phyloP scores from a whole-genome alignment of 1,140 invertebrate species.

The Pentalonia nigronervosa region DNA sequence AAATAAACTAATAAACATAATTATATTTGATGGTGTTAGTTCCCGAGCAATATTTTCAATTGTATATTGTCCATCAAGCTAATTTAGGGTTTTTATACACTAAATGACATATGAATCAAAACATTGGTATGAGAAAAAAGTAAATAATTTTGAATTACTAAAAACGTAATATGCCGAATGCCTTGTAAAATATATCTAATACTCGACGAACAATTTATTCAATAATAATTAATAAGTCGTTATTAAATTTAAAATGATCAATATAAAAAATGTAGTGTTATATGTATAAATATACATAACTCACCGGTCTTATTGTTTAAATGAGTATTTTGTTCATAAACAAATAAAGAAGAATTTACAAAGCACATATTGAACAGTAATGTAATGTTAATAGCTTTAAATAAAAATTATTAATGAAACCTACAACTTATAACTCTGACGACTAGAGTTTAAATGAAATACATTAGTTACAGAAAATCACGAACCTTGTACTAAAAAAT shows the following conservation, averaged over 20 bases:
- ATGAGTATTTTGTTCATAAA: constrained; percentile 10
- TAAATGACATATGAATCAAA: background rate
- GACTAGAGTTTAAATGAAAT: background rate
- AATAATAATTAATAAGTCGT: background rate
- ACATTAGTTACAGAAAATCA: constrained; percentile 30
- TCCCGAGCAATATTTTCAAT: background rate
- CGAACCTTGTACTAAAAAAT: background rate
- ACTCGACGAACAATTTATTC: constrained; percentile 39
- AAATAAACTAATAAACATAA: background rate
- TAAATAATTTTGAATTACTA: background rate
- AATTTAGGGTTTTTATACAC: background rate
- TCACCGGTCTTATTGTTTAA: background rate
- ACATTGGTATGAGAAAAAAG: background rate
- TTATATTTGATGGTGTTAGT: background rate
- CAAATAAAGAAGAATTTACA: constrained; percentile 41
- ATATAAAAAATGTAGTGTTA: background rate
- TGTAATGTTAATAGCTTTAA: background rate
- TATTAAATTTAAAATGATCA: background rate
- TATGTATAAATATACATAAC: background rate
- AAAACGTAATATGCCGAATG: constrained; percentile 37
- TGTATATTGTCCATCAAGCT: background rate
- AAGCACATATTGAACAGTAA: background rate
- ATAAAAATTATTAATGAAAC: background rate
- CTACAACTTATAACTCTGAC: background rate
- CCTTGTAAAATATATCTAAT: constrained; percentile 38